Evolutionary conservation across 2,797 vertebrate species (phyloP), one percentile per base, ranked within the genome.

Genomic region (Chelidonichthys spinosus): DNA sequence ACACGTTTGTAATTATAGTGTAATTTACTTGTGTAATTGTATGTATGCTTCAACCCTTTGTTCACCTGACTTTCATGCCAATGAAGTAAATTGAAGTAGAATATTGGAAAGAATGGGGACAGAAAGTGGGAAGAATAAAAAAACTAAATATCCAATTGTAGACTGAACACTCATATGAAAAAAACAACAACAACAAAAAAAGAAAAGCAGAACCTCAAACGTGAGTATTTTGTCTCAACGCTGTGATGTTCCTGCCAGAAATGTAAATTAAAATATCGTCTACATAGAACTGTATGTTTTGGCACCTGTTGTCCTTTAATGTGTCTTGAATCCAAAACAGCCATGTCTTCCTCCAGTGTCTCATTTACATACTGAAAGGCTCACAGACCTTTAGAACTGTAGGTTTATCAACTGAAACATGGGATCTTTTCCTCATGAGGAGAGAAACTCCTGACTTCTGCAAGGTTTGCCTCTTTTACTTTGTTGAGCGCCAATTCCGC

Each of bases 71-170:
- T 25, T 25, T 25, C 25, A 25, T 25, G 25, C 25, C 25, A 25
- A 25, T 25, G 25, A 25, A 25, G 25, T 2, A 25, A 25, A 25
- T 25, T 25, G 25, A 25, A 25, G 2, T 25, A 25, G 25, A 25
- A 25, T 25, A 25, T 25, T 25, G 11, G 17, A 37, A 11, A 17
- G 40, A 33, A 32, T n/a, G 3, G 14, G 33, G 35, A 55, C 0
- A 1, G 9, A 50, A 17, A 44, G 11, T 37, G 10, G 6, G 11
- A 13, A 50, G 40, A 36, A 11, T 52, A 3, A n/a, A 39, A 72
- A 52, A 6, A 64, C 33, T 49, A 75, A 71, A 78, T n/a, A 69
- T 61, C 53, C 17, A 67, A 59, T 83, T 63, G 33, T 60, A 25
- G 18, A 56, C 32, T 33, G 10, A 69, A 37, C 10, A 13, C 17